Base-by-base conservation (phyloP, 2,888 invertebrate species). In the Idaea aversata region DNA sequence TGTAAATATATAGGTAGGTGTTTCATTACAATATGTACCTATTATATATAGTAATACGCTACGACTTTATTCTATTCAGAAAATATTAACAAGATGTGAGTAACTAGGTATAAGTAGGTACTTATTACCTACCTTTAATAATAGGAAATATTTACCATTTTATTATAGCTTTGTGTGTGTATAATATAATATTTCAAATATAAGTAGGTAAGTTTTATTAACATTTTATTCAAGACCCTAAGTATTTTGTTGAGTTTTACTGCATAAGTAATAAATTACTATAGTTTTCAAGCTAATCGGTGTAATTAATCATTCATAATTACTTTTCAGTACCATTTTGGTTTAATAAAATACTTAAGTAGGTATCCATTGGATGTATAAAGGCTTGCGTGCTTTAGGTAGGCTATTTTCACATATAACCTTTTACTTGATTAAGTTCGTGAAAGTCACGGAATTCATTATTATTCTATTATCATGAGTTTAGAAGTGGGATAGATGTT, bases 401-500 rank as follows among this genome's bases (percentile, higher is more conserved):
- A 3, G 2, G 25, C 25, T 38, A 34, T 57, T 64, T 61, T 57
- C 25, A 58, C 62, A 62, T 65, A 64, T 68, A 65, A 65, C 65
- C 60, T 67, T 65, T 68, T 62, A 64, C 62, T 38, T 66, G 65
- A 68, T 64, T 66, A 65, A 66, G 64, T 68, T 66, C 68, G 63
- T 65, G 64, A 66, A 66, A 68, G 68, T 66, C 61, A 65, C 61
- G 69, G 65, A 63, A 69, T 63, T 63, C 63, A 67, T 69, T 67
- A 65, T 69, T 64, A 71, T 71, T 68, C 71, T 72, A 72, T 75
- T 75, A 76, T 75, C 76, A 75, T 67, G 72, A 68, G 74, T 79
- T 78, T 77, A 73, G 76, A 76, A 79, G 82, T 82, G 80, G 77
- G 79, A 79, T 73, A 71, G 72, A 72, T 87, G 87, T 88, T 88